Base-by-base conservation (phyloP, 1,140 invertebrate genomes). In the Scylla paramamosain region DNA sequence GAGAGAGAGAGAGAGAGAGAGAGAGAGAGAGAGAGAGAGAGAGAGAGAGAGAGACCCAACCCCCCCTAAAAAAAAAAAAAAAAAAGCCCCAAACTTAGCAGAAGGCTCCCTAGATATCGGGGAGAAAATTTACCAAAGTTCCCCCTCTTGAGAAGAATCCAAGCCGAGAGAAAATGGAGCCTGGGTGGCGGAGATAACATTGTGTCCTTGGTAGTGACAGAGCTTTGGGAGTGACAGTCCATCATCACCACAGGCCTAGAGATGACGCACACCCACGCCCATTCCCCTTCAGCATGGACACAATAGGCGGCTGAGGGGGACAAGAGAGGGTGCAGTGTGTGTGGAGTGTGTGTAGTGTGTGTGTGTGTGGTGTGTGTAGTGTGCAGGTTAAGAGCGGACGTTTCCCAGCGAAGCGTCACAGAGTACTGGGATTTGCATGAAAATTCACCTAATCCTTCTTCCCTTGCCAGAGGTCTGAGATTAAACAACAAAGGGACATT, bases 171-270 rank as follows among this genome's bases (percentile, higher is more conserved):
- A 77, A 77, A 77, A 77, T 77, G 67, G 67, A 77, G 67, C 67
- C 67, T 77, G 67, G 67, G 67, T 77, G 67, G 67, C 67, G 67
- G 67, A 77, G 67, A 77, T 77, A 77, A 77, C 67, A 77, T 77
- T 77, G 67, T 77, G 67, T 77, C 67, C 67, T 77, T 77, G 67
- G 20, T 1, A 20, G 67, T n/a, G 67, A 77, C 67, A 77, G 67
- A 77, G 67, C 67, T 77, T 77, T 77, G 67, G 12, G 67, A 20
- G 67, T 77, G 67, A 77, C 67, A 77, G 67, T 77, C 67, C 67
- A 77, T 77, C 67, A 77, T 77, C 67, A 25, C 59, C 67, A 20
- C 20, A 77, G 67, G 67, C 67, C 67, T n/a, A 77, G 25, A n/a
- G 67, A 77, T 77, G 67, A 77, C 25, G 67, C 67, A 77, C 1